Base-by-base conservation (phyloP, 2,888 invertebrate species). In the Serripes groenlandicus region DNA sequence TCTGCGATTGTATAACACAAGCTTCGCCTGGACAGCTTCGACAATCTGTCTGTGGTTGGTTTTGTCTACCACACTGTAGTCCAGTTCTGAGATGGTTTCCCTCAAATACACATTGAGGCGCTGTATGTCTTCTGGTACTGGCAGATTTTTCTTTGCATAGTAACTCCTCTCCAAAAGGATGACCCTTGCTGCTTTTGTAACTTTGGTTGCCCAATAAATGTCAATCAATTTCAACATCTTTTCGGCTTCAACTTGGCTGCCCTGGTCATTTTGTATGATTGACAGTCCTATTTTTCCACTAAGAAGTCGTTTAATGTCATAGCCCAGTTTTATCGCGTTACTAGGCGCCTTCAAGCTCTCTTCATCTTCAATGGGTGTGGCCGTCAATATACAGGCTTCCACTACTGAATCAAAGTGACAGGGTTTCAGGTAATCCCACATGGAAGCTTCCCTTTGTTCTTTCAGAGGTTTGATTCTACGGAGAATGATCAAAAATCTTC, bases 391-490 rank as follows among this genome's bases (percentile, higher is more conserved):
- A 7, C 42, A 64, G 5, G 83, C 79, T 4, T 74, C 21, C 15
- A 54, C 68, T 62, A 80, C 9, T 26, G 23, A 3, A 18, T 78
- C 42, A n/a, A 84, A 84, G 49, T 77, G 34, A 1, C 32, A 21
- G 34, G 80, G 78, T 68, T 80, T 84, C 15, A 80, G 26, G 28
- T 80, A 84, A 23, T 77, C 60, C 69, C 62, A 83, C 35, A 82
- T n/a, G 15, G 21, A 32, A 18, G 52, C n/a, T 32, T 60, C 73
- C n/a, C 30, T 26, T 5, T 35, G 18, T 60, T 35, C 71, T 69
- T 54, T 64, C 0, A 74, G n/a, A n/a, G n/a, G n/a, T n/a, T n/a
- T n/a, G n/a, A n/a, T 64, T 42, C 54, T 77, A 26, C 71, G 34
- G n/a, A 80, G 28, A 34, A 73, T 78, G 18, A 75, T 0, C 2